Conservation (phyloP, 2,797 vertebrate species). For the Squalus acanthias region DNA sequence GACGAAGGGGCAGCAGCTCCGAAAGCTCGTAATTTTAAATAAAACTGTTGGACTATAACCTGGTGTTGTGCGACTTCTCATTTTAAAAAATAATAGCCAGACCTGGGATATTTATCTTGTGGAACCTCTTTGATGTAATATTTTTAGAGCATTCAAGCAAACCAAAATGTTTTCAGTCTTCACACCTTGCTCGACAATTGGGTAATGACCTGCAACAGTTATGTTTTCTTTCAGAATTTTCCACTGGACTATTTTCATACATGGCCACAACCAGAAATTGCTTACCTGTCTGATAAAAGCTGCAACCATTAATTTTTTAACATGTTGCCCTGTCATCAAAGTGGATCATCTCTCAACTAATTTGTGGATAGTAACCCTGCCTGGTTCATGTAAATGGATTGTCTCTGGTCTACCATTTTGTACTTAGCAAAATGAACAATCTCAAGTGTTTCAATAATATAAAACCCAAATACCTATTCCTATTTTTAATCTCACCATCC, state of each 20-base stretch:
- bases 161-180: neutral
- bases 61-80: too few relatives aligned
- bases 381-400: neutral
- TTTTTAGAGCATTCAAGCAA: neutral
- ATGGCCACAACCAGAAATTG: neutral
- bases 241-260: neutral
- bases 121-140: neutral
- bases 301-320: neutral
- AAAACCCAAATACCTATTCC: neutral
- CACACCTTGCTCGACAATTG: neutral
- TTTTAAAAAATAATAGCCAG: neutral
- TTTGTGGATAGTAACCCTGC: neutral
- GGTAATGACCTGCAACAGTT: neutral
- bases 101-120: neutral
- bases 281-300: neutral
- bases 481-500: neutral
- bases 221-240: neutral
- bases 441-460: neutral
- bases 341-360: neutral
- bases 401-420: neutral
- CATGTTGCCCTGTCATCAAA: neutral
- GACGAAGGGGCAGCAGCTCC: too few relatives aligned
- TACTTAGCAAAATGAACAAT: neutral
- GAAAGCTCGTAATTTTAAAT: too few relatives aligned
- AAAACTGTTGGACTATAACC: too few relatives aligned